These are phyloP conservation scores for Stomorhina lunata DNA, from an alignment of 2,888 invertebrate genomes.

Conservation along the genomic window DNA sequence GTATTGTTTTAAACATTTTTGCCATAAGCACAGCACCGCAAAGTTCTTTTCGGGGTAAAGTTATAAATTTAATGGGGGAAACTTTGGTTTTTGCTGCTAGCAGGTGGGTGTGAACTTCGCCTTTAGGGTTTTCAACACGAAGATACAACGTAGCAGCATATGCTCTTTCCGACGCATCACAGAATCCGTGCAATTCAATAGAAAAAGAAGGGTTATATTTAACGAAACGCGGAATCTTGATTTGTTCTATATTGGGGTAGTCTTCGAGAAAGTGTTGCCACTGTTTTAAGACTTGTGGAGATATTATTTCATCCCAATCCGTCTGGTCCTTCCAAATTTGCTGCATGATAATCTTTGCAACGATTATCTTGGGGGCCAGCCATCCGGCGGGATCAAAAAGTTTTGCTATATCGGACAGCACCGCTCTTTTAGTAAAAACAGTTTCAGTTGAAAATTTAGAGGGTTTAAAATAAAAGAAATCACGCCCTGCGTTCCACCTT, in stretches of 20 bases:
- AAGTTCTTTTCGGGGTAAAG: slow-evolving; percentile 9
- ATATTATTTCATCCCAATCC: not conserved
- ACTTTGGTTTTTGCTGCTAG: slow-evolving; percentile 37
- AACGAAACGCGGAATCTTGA: not conserved
- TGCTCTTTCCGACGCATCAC: not conserved
- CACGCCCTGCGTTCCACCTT: too few species aligned
- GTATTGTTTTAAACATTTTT: not conserved
- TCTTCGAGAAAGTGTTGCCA: not conserved
- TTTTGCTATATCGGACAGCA: too few species aligned
- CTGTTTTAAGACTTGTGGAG: not conserved
- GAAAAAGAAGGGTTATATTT: not conserved
- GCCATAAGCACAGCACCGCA: slow-evolving; percentile 17
- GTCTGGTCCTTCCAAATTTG: too few species aligned
- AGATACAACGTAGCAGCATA: not conserved
- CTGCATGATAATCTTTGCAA: too few species aligned
- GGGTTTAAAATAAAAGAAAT: too few species aligned
- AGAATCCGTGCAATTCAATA: not conserved
- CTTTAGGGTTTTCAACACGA: not conserved
- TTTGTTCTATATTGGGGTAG: not conserved
- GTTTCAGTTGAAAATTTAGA: too few species aligned
- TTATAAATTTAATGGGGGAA: slow-evolving; percentile 4
- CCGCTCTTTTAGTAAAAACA: too few species aligned
- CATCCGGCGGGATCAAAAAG: too few species aligned
- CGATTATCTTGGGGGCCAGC: too few species aligned
- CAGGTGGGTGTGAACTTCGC: not conserved